Evolutionary conservation across 2,888 invertebrate species (phyloP), one percentile per base, ranked within the genome.

Genomic region (Parnassius smintheus): DNA sequence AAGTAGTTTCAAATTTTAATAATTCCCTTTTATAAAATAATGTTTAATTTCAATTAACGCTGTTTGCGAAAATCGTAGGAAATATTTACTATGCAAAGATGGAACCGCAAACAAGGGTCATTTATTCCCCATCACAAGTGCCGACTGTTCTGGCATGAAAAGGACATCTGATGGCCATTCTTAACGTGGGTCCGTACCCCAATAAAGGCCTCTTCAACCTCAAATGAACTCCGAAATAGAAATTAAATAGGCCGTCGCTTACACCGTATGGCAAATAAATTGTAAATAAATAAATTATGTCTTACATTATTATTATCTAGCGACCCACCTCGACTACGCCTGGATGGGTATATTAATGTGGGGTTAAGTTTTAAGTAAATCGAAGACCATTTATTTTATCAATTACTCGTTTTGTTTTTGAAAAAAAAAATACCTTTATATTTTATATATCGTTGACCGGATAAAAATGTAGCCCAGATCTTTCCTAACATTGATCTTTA

Each of bases 221-320:
- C 85, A 82, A 85, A 85, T 81, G 83, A 78, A 83, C 79, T 82
- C 75, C 77, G 78, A 84, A 83, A 82, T 80, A 82, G 79, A 81
- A 83, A 84, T 83, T 84, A 81, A 81, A 72, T 62, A 67, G 75
- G 70, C 73, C 73, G 68, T 62, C 62, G 68, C 55, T 81, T 72
- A 83, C 78, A 80, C 75, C 67, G 72, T 41, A 48, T 9, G 10
- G 18, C 49, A 12, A 56, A 52, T 22, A 57, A 50, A 52, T 58
- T 65, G 44, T 50, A 22, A 13, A 35, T 18, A 8, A 35, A 35
- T 35, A 7, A 35, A 35, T 35, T 35, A 35, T 25, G 2, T 25
- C 3, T 25, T 25, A 18, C 18, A 18, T 3, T 2, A 2, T 25
- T 25, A 4, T 2, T 25, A 3, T 4, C 25, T 25, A 25, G 25